These are phyloP conservation scores for Xiphophorus hellerii DNA, from an alignment of 2,113 vertebrate species.

Conservation along the genomic window DNA sequence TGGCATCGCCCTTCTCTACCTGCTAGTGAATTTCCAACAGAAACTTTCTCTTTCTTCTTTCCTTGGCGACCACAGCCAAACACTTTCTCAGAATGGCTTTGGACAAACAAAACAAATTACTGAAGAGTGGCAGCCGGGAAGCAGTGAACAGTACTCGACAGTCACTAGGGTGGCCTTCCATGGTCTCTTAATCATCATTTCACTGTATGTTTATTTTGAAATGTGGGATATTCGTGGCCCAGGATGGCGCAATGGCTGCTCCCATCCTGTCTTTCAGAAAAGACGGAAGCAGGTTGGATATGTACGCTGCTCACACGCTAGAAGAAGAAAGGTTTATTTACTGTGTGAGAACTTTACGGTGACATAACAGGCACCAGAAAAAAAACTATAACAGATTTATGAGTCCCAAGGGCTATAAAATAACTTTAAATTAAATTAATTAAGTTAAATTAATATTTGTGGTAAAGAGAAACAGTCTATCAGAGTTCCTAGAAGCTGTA, in stretches of 20 bases:
- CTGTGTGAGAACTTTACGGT: neutral
- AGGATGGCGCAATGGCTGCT: constrained; percentile 63
- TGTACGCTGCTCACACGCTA: constrained; percentile 25
- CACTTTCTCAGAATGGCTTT: constrained; percentile 50
- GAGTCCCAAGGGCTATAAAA: neutral
- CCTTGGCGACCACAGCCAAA: constrained; percentile 32
- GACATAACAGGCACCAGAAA: constrained; percentile 18
- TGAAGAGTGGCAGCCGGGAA: constrained; percentile 10
- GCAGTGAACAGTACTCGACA: constrained; percentile 30
- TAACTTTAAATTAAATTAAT: neutral
- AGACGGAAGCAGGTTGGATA: constrained; percentile 63
- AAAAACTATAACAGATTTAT: constrained; percentile 35
- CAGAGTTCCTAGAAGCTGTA: neutral
- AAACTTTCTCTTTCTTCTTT: constrained; percentile 60
- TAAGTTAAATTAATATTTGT: neutral
- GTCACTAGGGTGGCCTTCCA: constrained; percentile 19
- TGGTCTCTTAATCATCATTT: constrained; percentile 22
- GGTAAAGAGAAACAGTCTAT: neutral
- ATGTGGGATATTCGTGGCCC: constrained; percentile 59
- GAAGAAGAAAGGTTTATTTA: constrained; percentile 44
- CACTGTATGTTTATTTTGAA: constrained; percentile 59
- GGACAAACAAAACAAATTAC: constrained; percentile 39
- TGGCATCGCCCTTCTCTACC: constrained; percentile 10
- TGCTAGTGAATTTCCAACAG: constrained; percentile 46
- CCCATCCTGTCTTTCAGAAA: constrained; percentile 79